Conservation (phyloP, 1,140 invertebrate species). For the Zaprionus nigranus region DNA sequence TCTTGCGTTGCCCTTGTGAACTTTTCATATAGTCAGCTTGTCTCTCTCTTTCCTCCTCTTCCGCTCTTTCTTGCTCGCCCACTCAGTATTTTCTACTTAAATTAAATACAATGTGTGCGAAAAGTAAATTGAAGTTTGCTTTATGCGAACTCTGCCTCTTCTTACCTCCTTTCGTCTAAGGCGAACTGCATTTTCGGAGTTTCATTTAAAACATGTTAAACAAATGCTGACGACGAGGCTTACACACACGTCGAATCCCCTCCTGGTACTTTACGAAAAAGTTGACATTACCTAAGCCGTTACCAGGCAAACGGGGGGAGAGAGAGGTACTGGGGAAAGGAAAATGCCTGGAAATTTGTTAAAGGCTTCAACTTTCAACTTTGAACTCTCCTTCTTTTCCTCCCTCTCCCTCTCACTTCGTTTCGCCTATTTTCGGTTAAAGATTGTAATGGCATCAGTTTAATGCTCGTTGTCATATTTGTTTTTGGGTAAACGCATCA, state of each 20-base stretch:
- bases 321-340: not conserved
- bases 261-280: slow-evolving; percentile 17
- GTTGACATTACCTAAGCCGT: slow-evolving; percentile 45
- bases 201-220: slow-evolving; percentile 64
- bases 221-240: slow-evolving; percentile 51
- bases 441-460: slow-evolving; percentile 14
- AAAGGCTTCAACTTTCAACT: slow-evolving; percentile 50
- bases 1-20: slow-evolving; percentile 41
- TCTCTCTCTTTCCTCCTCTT: not conserved
- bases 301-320: too few relatives aligned
- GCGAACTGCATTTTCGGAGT: slow-evolving; percentile 38
- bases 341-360: slow-evolving; percentile 24
- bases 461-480: slow-evolving; percentile 15
- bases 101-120: slow-evolving; percentile 79
- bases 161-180: not conserved
- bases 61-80: not conserved
- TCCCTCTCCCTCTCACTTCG: slow-evolving; percentile 20
- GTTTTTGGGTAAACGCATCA: slow-evolving; percentile 16
- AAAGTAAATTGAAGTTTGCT: slow-evolving; percentile 81
- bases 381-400: slow-evolving; percentile 46
- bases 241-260: slow-evolving; percentile 19
- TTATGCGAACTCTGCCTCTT: slow-evolving; percentile 65
- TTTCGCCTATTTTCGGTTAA: slow-evolving; percentile 2
- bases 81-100: slow-evolving; percentile 75
- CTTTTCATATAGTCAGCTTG: slow-evolving; percentile 44